Evolutionary conservation across 2,888 invertebrate genomes (phyloP).

Genomic region (Dryomyza anilis): DNA sequence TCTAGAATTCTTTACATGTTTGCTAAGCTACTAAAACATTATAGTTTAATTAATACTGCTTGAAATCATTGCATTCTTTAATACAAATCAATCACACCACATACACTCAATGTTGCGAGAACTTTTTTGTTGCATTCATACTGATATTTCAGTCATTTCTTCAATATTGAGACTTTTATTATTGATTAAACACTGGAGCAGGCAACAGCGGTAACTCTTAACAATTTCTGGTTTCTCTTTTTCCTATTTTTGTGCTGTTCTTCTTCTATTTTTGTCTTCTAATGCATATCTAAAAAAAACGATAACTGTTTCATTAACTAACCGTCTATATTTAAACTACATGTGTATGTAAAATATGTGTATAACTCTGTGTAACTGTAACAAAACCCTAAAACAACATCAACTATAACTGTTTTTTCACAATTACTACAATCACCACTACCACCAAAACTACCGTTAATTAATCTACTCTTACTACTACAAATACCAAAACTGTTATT

Average conservation of each 20-base stretch:
- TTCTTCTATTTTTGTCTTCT: constrained; percentile 38
- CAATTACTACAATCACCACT: background rate
- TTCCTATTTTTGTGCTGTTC: constrained; percentile 50
- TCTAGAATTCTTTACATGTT: no score
- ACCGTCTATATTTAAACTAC: background rate
- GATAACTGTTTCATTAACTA: background rate
- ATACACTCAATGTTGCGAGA: background rate
- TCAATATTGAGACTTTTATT: background rate
- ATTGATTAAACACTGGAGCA: background rate
- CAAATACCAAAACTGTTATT: background rate
- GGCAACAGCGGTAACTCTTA: constrained; percentile 27
- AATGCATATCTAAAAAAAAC: background rate
- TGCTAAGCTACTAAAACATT: no score
- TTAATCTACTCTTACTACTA: constrained; percentile 1
- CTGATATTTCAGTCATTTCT: background rate
- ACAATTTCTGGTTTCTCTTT: constrained; percentile 47
- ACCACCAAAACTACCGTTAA: background rate
- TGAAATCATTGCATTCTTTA: no score
- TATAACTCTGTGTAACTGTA: background rate
- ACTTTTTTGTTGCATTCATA: constrained; percentile 6
- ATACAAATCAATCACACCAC: no score
- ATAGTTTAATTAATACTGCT: no score
- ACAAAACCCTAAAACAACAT: background rate
- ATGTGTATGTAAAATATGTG: constrained; percentile 4
- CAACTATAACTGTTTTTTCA: background rate